Base-by-base conservation (phyloP, 2,797 vertebrate genomes). In the Allobates femoralis region DNA sequence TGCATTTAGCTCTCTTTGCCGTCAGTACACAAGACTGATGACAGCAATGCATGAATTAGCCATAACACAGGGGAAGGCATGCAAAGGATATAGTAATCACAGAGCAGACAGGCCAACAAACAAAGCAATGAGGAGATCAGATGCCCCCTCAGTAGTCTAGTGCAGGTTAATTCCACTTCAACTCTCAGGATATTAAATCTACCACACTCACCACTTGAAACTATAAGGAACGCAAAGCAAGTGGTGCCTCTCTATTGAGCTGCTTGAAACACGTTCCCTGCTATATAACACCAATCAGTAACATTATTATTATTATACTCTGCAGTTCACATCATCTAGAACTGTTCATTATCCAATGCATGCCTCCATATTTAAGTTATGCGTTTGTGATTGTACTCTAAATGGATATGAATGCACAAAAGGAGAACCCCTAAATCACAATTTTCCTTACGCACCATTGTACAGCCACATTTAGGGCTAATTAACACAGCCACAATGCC, bases 21-120 rank as follows among this genome's bases (percentile, higher is more conserved):
- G 53, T 69, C 53, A 75, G 37, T 28, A 19, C 76, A 71, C 64
- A 46, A 34, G 51, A 30, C 69, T 53, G 58, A 82, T 86, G 85
- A 86, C 69, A 86, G 67, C 67, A 75, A 15, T 64, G 69, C 74
- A 53, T 77, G 34, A 75, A 83, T 66, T 37, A 32, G 79, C 77
- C 53, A 86, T 81, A 86, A 78, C 73, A 78, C 32, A 78, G 74
- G 50, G 34, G 30, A 56, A 19, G 26, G 34, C 41, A 81, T 56
- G 60, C 34, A 28, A 11, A 67, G 85, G 69, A 79, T 51, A 62
- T 62, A 73, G 46, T 75, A 15, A 81, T 74, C 3, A 12, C 12
- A 69, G 21, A 81, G 30, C 37, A 73, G 60, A 30, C 60, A 21
- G 12, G 34, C 55, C 37, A 81, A 74, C 18, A 55, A 77, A n/a